These are phyloP conservation scores for Charanyca ferruginea DNA, from an alignment of 2,888 invertebrate species.

Conservation along the genomic window DNA sequence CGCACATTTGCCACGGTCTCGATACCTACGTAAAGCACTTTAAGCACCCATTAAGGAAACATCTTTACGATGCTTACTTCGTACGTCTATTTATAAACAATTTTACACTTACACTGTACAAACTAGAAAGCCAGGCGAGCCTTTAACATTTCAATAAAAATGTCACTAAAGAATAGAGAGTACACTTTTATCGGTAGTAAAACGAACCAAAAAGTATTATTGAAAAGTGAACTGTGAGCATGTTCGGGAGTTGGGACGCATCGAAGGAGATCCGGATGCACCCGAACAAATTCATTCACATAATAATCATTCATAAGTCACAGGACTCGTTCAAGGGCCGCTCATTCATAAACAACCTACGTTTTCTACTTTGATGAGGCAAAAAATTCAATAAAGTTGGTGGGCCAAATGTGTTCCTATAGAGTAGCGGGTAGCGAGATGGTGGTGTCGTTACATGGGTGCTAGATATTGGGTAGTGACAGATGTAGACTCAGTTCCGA, in stretches of 20 bases:
- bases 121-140: slow-evolving; percentile 43
- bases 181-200: slow-evolving; percentile 48
- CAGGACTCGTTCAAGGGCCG: slow-evolving; percentile 77
- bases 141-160: slow-evolving; percentile 56
- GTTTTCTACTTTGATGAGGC: slow-evolving; percentile 72
- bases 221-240: slow-evolving; percentile 37
- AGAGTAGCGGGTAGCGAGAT: slow-evolving; percentile 65
- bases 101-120: slow-evolving; percentile 50
- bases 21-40: slow-evolving; percentile 60
- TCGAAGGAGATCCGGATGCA: slow-evolving; percentile 61
- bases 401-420: slow-evolving; percentile 78
- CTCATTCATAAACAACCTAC: slow-evolving; percentile 76
- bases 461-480: slow-evolving; percentile 68
- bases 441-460: slow-evolving; percentile 47
- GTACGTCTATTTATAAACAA: slow-evolving; percentile 55
- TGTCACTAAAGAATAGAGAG: slow-evolving; percentile 45
- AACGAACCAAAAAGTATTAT: slow-evolving; percentile 51
- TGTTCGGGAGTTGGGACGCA: slow-evolving; percentile 34
- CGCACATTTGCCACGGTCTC: slow-evolving; percentile 50
- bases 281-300: slow-evolving; percentile 75
- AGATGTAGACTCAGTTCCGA: slow-evolving; percentile 78
- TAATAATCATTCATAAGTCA: slow-evolving; percentile 79
- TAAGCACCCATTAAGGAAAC: slow-evolving; percentile 60
- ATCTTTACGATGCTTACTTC: slow-evolving; percentile 58
- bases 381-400: slow-evolving; percentile 76